Evolutionary conservation across 2,797 vertebrate genomes (phyloP).

Genomic region (Chloroceryle inda): DNA sequence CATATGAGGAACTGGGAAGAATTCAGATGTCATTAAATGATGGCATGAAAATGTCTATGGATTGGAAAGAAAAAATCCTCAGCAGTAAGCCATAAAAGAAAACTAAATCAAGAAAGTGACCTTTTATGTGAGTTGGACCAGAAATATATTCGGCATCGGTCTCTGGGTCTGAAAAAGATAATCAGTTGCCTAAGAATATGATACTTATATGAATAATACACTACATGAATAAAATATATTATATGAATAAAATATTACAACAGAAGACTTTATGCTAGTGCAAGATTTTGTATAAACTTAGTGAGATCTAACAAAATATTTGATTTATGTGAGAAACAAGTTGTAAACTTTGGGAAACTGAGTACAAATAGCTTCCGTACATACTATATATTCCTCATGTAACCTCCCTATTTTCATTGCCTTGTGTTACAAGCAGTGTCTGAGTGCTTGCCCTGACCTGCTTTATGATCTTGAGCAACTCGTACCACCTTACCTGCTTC

Average conservation of each 20-base stretch:
- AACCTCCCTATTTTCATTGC: background rate
- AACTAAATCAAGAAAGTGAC: background rate
- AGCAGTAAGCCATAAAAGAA: background rate
- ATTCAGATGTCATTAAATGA: constrained; percentile 5
- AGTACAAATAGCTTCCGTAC: background rate
- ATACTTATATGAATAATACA: background rate
- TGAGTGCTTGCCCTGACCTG: constrained; percentile 15
- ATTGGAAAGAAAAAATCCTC: background rate
- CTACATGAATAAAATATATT: background rate
- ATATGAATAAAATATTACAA: background rate
- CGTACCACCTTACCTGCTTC: background rate
- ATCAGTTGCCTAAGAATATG: background rate
- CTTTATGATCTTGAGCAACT: constrained; percentile 1
- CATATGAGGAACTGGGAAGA: background rate
- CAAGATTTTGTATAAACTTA: background rate
- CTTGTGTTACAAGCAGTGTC: background rate
- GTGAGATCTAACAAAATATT: background rate
- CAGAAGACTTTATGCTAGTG: background rate
- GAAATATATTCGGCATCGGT: background rate
- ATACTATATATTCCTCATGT: background rate
- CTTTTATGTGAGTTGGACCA: background rate
- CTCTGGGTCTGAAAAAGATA: background rate
- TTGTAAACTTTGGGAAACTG: background rate
- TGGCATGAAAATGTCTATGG: background rate
- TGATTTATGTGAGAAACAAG: background rate